phyloP scores from a whole-genome alignment of 2,113 vertebrate species.

The Hippocampus mohnikei region DNA sequence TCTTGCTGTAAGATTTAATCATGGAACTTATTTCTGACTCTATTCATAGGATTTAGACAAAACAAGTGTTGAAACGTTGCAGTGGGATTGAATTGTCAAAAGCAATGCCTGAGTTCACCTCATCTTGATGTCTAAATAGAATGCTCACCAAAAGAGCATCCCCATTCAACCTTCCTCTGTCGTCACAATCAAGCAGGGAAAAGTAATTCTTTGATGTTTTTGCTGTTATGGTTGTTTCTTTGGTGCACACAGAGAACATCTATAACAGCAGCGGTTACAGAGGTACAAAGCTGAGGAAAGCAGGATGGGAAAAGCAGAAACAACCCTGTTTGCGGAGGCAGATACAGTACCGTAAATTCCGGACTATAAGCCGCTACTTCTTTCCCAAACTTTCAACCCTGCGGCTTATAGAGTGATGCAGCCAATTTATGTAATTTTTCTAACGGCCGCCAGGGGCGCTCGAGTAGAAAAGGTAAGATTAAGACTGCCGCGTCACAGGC shows the following conservation, averaged over 20 bases:
- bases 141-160: constrained; percentile 11
- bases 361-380: no score
- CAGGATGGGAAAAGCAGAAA: not conserved
- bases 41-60: constrained; percentile 18
- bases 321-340: not conserved
- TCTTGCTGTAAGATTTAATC: constrained; percentile 12
- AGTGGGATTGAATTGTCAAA: constrained; percentile 22
- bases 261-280: constrained; percentile 6
- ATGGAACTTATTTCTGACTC: constrained; percentile 17
- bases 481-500: no score
- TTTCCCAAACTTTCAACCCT: no score
- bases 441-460: no score
- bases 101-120: constrained; percentile 11
- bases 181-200: not conserved
- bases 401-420: no score
- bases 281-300: constrained; percentile 16
- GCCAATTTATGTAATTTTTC: no score
- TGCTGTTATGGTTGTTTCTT: constrained; percentile 15
- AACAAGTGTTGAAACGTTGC: constrained; percentile 20
- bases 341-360: no score
- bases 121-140: constrained; percentile 34
- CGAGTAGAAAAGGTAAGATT: no score
- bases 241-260: constrained; percentile 11
- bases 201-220: constrained; percentile 10
- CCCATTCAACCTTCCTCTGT: constrained; percentile 22